Conservation (phyloP, 2,888 invertebrate species). For the Acleris cristana region DNA sequence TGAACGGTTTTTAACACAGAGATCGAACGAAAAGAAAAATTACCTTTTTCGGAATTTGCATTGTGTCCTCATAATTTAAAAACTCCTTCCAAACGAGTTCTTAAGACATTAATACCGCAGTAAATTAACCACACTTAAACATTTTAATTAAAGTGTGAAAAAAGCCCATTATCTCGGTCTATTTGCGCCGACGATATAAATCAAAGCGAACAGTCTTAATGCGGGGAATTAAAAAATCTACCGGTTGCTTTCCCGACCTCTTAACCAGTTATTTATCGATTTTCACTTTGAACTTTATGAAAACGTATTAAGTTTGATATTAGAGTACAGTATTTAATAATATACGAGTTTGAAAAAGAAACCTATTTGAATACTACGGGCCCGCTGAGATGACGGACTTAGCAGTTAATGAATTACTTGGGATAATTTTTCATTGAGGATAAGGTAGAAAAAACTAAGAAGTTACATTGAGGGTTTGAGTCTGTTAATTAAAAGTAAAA, state of each 20-base stretch:
- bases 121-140: constrained; percentile 48
- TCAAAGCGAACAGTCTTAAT: constrained; percentile 79
- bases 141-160: constrained; percentile 78
- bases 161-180: constrained; percentile 74
- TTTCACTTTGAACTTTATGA: too few species aligned
- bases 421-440: constrained; percentile 71
- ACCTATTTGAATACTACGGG: constrained; percentile 56
- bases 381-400: constrained; percentile 76
- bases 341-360: too few species aligned
- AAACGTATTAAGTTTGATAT: too few species aligned
- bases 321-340: too few species aligned
- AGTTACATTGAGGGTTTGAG: neutral
- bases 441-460: constrained; percentile 44
- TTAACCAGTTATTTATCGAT: too few species aligned
- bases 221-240: constrained; percentile 75
- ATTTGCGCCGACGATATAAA: constrained; percentile 70
- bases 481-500: neutral
- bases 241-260: too few species aligned
- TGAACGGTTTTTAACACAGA: too few species aligned
- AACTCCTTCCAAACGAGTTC: constrained; percentile 3
- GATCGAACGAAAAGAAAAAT: too few species aligned
- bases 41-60: too few species aligned
- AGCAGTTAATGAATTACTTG: constrained; percentile 81
- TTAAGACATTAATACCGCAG: constrained; percentile 33
- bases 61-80: too few species aligned